Evolutionary conservation across 2,797 vertebrate genomes (phyloP).

Genomic region (Sparus aurata): DNA sequence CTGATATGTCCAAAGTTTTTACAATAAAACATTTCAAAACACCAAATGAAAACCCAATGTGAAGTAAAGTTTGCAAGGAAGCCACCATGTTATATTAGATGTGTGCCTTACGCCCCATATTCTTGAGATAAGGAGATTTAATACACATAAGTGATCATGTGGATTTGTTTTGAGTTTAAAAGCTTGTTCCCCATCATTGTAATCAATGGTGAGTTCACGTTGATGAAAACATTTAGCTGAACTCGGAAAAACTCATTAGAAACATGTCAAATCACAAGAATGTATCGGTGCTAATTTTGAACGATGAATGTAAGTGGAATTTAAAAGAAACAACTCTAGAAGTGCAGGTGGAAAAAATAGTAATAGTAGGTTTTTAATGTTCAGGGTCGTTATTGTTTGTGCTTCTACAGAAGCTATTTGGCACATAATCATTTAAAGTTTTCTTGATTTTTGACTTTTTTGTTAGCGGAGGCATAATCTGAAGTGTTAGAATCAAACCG

Average conservation of each 20-base stretch:
- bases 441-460: neutral
- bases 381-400: neutral
- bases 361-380: too few species aligned
- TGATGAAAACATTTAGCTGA: neutral
- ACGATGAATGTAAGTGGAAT: neutral
- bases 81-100: accelerated
- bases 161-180: neutral
- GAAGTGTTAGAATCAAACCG: neutral
- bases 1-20: neutral
- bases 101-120: neutral
- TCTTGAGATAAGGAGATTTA: neutral
- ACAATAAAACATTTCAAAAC: neutral
- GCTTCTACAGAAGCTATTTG: neutral
- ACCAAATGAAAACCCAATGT: neutral
- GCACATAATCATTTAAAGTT: neutral
- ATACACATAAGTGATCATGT: too few species aligned
- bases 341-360: neutral
- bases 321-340: neutral
- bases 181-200: neutral
- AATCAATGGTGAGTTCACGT: neutral
- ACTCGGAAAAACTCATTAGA: neutral
- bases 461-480: neutral
- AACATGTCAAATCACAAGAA: neutral
- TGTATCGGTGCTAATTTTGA: neutral
- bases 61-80: neutral